Evolutionary conservation across 2,113 vertebrate species (phyloP).

Genomic region (Cheilinus undulatus): DNA sequence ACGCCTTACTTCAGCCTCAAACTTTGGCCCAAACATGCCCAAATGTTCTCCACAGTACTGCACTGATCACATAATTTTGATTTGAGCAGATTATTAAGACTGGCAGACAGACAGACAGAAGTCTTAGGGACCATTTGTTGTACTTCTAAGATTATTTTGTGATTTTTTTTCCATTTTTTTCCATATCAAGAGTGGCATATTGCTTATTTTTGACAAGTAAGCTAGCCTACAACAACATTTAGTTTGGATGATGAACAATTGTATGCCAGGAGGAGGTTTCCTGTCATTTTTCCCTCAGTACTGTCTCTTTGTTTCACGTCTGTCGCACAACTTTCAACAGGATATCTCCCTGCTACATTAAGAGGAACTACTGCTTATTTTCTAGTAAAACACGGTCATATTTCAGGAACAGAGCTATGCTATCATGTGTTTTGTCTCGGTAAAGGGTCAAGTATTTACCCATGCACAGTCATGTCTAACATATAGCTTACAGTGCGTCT

Average conservation of each 20-base stretch:
- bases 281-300: background rate
- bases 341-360: conserved; percentile 2
- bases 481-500: background rate
- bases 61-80: too few relatives aligned
- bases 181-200: background rate
- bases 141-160: too few relatives aligned
- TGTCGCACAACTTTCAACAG: conserved; percentile 25
- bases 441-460: conserved; percentile 12
- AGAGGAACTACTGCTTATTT: background rate
- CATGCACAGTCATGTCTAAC: background rate
- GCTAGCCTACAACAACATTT: conserved; percentile 27
- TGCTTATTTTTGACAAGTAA: background rate
- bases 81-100: too few relatives aligned
- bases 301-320: conserved; percentile 19
- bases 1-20: too few relatives aligned
- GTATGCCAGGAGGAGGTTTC: background rate
- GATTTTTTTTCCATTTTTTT: too few relatives aligned
- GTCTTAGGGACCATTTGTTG: too few relatives aligned
- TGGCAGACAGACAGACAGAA: background rate
- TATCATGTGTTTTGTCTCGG: background rate
- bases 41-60: too few relatives aligned
- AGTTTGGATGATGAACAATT: conserved; percentile 6
- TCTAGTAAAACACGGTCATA: background rate
- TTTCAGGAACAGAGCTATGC: too few relatives aligned
- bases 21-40: too few relatives aligned